Percentiles rank a stretch among this genome's conserved stretches.
Conservation (phyloP, 2,888 invertebrate genomes). For the Troilus luridus region DNA sequence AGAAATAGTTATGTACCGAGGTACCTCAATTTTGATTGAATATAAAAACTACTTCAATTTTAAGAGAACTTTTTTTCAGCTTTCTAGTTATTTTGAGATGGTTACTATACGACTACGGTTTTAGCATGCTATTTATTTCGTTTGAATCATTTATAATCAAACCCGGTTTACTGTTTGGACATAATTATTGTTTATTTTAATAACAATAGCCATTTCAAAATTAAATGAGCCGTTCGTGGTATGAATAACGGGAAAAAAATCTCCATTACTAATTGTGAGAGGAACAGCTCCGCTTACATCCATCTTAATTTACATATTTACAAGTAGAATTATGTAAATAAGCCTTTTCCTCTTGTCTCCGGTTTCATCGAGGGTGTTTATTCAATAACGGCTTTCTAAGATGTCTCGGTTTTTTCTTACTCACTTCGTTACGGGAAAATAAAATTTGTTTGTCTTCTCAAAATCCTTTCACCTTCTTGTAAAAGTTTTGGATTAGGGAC, state of each 20-base stretch:
- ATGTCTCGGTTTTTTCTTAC: conserved; percentile 5
- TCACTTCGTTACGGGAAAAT: not conserved
- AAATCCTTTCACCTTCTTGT: not conserved
- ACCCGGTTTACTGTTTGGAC: not conserved
- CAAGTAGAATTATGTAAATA: conserved; percentile 47
- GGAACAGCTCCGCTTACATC: conserved; percentile 32
- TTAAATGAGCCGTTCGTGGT: not conserved
- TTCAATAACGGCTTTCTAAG: conserved; percentile 32
- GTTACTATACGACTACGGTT: too few species aligned
- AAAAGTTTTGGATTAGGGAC: not conserved
- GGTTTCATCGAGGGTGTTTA: conserved; percentile 23
- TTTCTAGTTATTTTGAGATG: too few species aligned
- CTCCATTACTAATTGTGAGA: conserved; percentile 45
- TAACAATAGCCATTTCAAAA: not conserved
- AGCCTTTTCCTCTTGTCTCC: conserved; percentile 21
- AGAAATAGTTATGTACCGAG: too few species aligned
- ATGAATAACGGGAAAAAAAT: not conserved
- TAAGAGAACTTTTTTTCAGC: too few species aligned
- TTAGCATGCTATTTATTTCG: too few species aligned
- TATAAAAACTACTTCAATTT: too few species aligned
- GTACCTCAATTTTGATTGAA: too few species aligned
- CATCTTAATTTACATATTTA: conserved; percentile 43
- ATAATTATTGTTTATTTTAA: not conserved
- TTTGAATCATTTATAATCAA: not conserved
- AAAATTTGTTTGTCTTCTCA: not conserved